A percentile compares a stretch with the other conserved stretches of the same genome.
These are phyloP conservation scores for Drosophila sechellia DNA, from an alignment of 1,140 invertebrate genomes.

Conservation along the genomic window DNA sequence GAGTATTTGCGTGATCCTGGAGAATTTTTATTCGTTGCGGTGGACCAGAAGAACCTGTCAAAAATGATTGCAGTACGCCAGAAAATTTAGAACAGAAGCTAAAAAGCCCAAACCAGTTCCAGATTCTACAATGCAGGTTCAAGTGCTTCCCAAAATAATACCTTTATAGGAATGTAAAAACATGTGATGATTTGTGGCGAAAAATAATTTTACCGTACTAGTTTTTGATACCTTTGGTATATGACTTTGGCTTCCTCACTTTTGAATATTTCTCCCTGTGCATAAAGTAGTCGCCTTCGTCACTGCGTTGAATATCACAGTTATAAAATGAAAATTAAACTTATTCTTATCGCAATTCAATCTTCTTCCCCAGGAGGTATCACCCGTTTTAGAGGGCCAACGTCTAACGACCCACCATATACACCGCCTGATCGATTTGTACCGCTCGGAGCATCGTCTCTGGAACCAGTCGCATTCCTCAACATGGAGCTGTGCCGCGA, in stretches of 20 bases:
- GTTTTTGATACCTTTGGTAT: no score
- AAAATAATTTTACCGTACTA: no score
- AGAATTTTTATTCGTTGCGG: background rate
- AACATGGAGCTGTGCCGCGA: constrained; percentile 55
- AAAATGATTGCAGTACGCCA: background rate
- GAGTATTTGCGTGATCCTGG: background rate
- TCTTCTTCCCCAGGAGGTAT: constrained; percentile 10
- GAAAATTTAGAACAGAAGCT: background rate
- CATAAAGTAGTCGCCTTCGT: no score
- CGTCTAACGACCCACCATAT: constrained; percentile 59
- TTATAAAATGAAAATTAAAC: background rate
- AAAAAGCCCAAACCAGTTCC: background rate
- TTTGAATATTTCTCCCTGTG: no score
- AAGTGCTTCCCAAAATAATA: background rate
- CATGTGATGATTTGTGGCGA: no score
- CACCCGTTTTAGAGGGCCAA: constrained; percentile 29
- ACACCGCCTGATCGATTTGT: constrained; percentile 65
- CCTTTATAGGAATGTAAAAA: no score
- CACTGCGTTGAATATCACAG: no score
- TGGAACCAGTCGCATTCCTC: constrained; percentile 73
- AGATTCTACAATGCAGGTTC: background rate
- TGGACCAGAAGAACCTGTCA: background rate
- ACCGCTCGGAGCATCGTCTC: constrained; percentile 53
- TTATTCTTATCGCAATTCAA: background rate
- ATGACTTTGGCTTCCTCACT: no score